phyloP scores from a whole-genome alignment of 2,888 invertebrate species.

The Merodon equestris region DNA sequence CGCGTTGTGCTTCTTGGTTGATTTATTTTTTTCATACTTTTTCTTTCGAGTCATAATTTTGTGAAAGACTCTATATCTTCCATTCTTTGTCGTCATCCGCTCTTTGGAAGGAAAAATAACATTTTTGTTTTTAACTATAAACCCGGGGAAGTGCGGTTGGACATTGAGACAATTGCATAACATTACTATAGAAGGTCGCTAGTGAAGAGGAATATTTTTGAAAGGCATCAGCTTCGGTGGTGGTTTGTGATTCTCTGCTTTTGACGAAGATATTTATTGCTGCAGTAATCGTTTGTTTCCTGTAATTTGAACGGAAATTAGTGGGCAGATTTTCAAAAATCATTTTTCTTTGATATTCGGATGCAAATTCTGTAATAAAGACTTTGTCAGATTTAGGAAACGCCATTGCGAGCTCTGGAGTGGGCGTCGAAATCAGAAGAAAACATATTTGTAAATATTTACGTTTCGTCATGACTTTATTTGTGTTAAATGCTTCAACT shows the following conservation, averaged over 20 bases:
- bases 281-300: constrained; percentile 66
- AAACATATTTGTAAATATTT: too few relatives aligned
- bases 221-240: constrained; percentile 29
- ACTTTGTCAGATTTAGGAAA: too few relatives aligned
- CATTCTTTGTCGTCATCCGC: constrained; percentile 14
- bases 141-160: neutral
- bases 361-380: too few relatives aligned
- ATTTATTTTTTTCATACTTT: constrained; percentile 10
- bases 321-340: constrained; percentile 25
- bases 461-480: too few relatives aligned
- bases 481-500: too few relatives aligned
- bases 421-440: too few relatives aligned
- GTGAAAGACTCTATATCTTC: constrained; percentile 69
- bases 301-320: constrained; percentile 42
- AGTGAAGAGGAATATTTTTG: constrained; percentile 19
- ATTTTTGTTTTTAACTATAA: constrained; percentile 39
- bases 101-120: constrained; percentile 10
- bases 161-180: constrained; percentile 60
- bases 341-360: neutral
- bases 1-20: constrained; percentile 40
- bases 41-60: constrained; percentile 67
- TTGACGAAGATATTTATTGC: constrained; percentile 57
- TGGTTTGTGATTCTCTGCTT: constrained; percentile 55
- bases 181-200: constrained; percentile 41
- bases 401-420: too few relatives aligned